Conservation (phyloP, 1,140 invertebrate species). For the Bicyclus anynana region DNA sequence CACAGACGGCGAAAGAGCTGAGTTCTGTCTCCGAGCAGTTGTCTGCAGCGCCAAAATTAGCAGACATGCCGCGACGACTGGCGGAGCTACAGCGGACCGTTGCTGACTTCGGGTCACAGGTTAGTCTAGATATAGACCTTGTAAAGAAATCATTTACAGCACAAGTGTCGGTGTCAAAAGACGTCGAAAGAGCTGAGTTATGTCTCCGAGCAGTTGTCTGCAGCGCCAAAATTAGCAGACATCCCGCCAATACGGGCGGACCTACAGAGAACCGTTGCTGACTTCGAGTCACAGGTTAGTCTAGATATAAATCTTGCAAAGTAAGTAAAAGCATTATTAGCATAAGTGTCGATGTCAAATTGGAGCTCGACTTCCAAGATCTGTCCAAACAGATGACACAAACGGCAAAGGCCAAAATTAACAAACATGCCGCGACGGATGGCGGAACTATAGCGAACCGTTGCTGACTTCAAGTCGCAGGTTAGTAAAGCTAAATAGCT, state of each 20-base stretch:
- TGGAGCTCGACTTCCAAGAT: constrained; percentile 48
- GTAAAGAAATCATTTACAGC: too few species aligned
- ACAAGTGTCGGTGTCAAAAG: too few species aligned
- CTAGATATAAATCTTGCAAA: too few species aligned
- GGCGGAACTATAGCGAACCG: constrained; percentile 74
- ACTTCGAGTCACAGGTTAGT: constrained; percentile 77
- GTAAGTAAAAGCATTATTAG: too few species aligned
- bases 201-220: constrained; percentile 78
- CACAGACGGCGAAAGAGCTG: constrained; percentile 71
- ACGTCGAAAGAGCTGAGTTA: constrained; percentile 73
- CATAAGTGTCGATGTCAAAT: too few species aligned
- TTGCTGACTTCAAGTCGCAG: constrained; percentile 51
- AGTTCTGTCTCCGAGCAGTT: constrained; percentile 77
- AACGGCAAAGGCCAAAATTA: constrained; percentile 76
- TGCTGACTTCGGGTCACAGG: constrained; percentile 78
- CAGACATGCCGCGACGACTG: constrained; percentile 77
- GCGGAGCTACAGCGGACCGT: constrained; percentile 77
- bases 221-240: constrained; percentile 78
- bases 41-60: constrained; percentile 78
- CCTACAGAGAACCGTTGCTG: constrained; percentile 77
- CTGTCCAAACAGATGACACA: constrained; percentile 41
- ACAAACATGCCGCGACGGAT: constrained; percentile 78
- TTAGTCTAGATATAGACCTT: too few species aligned
- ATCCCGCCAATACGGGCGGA: constrained; percentile 76
- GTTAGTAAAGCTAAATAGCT: too few species aligned